Conservation (phyloP, 2,888 invertebrate genomes). For the Phyllotreta striolata region DNA sequence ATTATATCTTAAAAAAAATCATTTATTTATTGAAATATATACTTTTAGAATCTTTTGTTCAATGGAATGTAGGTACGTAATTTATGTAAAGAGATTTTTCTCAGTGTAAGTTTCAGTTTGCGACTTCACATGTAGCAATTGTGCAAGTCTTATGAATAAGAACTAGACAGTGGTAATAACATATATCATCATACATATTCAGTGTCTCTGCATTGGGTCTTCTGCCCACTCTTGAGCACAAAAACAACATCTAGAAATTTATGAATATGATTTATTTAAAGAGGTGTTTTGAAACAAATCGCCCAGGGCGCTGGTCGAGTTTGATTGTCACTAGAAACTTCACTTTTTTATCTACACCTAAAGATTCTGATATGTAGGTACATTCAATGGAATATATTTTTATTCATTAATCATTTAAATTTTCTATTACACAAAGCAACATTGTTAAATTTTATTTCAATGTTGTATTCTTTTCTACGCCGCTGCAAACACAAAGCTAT, state of each 20-base stretch:
- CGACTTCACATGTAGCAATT: conserved; percentile 28
- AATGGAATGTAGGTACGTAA: not conserved
- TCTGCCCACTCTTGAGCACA: conserved; percentile 34
- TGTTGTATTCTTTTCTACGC: not conserved
- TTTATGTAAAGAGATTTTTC: conserved; percentile 7
- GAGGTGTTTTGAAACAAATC: conserved; percentile 36
- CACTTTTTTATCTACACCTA: not conserved
- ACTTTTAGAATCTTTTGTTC: too few relatives aligned
- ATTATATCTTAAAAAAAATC: not conserved
- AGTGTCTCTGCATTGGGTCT: conserved; percentile 34
- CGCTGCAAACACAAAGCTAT: conserved; percentile 32
- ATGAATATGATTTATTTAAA: conserved; percentile 35
- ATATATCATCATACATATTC: conserved; percentile 37
- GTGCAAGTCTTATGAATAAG: conserved; percentile 39
- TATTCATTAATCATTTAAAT: not conserved
- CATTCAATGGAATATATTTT: conserved; percentile 11
- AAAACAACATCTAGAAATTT: conserved; percentile 37
- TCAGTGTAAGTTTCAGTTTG: conserved; percentile 16
- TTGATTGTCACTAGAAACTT: conserved; percentile 31
- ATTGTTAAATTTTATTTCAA: not conserved
- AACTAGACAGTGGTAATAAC: conserved; percentile 37
- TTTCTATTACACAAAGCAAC: too few relatives aligned
- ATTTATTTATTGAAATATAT: not conserved
- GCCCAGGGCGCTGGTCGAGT: conserved; percentile 26
- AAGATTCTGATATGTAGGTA: too few relatives aligned